These are phyloP conservation scores for Galemys pyrenaicus DNA, from an alignment of 2,113 vertebrate species.

Conservation along the genomic window DNA sequence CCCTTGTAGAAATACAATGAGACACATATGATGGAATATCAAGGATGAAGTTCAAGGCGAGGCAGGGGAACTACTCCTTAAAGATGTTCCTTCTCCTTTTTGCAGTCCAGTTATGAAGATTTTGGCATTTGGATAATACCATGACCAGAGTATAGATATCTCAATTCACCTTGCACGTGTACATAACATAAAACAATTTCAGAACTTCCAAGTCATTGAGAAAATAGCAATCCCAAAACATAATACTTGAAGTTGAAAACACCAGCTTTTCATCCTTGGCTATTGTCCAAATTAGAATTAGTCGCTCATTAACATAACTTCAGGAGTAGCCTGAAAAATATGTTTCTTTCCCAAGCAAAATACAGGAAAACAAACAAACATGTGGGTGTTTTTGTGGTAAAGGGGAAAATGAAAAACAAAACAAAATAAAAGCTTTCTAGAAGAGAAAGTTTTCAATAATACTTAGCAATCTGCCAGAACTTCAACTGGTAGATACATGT, in stretches of 20 bases:
- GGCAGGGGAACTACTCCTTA: accelerated
- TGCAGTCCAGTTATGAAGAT: background rate
- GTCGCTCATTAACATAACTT: background rate
- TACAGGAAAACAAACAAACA: background rate
- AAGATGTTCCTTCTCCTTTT: background rate
- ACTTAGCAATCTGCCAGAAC: background rate
- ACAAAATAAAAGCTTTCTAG: background rate
- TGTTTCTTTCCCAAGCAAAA: background rate
- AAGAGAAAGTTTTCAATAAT: background rate
- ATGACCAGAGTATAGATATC: background rate
- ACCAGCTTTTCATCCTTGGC: background rate
- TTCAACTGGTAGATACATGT: background rate
- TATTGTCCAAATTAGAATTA: background rate
- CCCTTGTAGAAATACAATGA: background rate
- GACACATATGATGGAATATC: background rate
- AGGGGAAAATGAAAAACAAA: background rate
- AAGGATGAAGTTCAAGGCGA: accelerated
- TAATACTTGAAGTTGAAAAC: background rate
- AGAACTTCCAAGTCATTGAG: background rate
- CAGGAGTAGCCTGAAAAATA: background rate
- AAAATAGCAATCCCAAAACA: background rate
- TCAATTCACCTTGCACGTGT: background rate
- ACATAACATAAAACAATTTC: background rate
- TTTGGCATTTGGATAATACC: background rate
- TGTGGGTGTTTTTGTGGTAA: background rate